phyloP scores from a whole-genome alignment of 2,888 invertebrate species.

The Ophonus ardosiacus region DNA sequence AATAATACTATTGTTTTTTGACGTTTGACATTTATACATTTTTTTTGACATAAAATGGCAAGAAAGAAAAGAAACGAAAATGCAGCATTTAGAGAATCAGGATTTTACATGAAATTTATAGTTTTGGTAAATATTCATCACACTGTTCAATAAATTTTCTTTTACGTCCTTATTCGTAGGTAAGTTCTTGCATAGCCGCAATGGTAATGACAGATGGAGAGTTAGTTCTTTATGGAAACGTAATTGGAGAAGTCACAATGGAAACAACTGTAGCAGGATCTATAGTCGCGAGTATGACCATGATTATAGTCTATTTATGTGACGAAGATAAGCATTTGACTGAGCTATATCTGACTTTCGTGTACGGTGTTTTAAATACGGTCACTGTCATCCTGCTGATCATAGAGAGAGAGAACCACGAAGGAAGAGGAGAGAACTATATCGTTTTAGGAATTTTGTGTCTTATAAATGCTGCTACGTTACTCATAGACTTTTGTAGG shows the following conservation, averaged over 20 bases:
- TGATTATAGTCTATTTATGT: conserved; percentile 18
- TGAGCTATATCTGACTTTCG: not conserved
- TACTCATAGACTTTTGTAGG: conserved; percentile 36
- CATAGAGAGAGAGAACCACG: conserved; percentile 21
- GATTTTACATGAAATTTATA: conserved; percentile 48
- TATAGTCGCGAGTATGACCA: not conserved
- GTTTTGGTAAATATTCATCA: conserved; percentile 22
- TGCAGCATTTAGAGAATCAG: conserved; percentile 4
- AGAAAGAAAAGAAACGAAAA: not conserved
- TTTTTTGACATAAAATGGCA: conserved; percentile 31
- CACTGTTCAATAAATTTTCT: not conserved
- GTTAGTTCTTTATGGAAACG: not conserved
- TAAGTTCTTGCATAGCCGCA: not conserved
- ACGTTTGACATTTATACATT: conserved; percentile 25
- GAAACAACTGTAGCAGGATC: not conserved
- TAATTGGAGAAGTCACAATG: not conserved
- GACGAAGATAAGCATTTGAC: conserved; percentile 42
- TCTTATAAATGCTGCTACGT: not conserved
- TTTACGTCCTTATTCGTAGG: not conserved
- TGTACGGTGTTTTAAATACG: conserved; percentile 25
- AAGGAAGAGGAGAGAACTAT: conserved; percentile 41
- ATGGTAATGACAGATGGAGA: conserved; percentile 35
- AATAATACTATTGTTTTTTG: not conserved
- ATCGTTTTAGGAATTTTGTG: not conserved
- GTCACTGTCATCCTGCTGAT: not conserved